Conservation (phyloP, 2,113 vertebrate genomes). For the Athene noctua region DNA sequence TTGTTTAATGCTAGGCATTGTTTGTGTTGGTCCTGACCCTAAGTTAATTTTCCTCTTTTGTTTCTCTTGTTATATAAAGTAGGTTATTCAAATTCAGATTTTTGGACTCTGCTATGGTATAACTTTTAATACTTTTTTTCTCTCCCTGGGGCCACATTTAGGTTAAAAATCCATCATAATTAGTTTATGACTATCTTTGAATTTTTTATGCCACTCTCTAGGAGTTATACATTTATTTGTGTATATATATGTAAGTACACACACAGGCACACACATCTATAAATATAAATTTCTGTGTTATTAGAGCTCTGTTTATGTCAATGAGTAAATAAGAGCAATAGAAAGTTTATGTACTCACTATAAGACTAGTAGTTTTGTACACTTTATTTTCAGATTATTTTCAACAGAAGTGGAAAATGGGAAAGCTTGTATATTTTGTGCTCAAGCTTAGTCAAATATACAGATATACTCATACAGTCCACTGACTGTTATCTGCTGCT, state of each 20-base stretch:
- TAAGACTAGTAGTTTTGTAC: not conserved
- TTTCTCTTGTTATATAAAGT: not conserved
- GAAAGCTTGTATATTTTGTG: not conserved
- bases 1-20: not conserved
- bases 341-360: not conserved
- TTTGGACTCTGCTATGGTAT: fast-evolving
- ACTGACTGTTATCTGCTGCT: too few species aligned
- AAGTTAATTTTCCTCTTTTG: not conserved
- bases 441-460: not conserved
- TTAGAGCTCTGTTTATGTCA: not conserved
- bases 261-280: not conserved
- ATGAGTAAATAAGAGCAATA: not conserved
- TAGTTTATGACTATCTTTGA: not conserved
- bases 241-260: not conserved
- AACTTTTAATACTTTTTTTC: not conserved
- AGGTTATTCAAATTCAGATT: not conserved
- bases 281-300: not conserved
- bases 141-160: not conserved
- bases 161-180: not conserved
- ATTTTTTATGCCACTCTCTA: not conserved
- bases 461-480: not conserved
- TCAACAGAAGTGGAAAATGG: not conserved
- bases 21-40: not conserved
- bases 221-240: not conserved
- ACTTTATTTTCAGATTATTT: not conserved